These are phyloP conservation scores for Calameuta pallipes DNA, from an alignment of 2,888 invertebrate genomes.

Conservation along the genomic window DNA sequence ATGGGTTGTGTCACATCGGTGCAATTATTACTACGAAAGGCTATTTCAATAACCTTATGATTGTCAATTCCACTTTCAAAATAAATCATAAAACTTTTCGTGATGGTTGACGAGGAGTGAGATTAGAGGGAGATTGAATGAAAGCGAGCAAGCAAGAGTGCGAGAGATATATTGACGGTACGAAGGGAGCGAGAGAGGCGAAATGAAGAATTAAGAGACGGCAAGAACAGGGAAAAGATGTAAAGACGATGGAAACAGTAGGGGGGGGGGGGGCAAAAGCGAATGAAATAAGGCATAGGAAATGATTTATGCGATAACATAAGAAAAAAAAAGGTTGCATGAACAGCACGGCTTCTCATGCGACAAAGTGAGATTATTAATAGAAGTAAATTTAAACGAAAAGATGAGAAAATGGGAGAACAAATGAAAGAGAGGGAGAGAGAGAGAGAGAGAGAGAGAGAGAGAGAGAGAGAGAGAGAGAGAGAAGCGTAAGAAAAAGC, in stretches of 20 bases:
- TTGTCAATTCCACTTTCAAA: constrained; percentile 66
- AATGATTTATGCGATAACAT: constrained; percentile 15
- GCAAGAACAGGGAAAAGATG: constrained; percentile 53
- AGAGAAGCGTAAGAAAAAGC: constrained; percentile 31
- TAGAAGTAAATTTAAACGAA: constrained; percentile 63
- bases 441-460: constrained; percentile 28
- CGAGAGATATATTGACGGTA: background rate
- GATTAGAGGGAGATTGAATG: constrained; percentile 25
- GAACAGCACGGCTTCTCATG: constrained; percentile 66
- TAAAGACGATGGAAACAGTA: constrained; percentile 41
- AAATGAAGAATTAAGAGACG: constrained; percentile 50
- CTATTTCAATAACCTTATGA: constrained; percentile 65
- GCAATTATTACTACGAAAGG: constrained; percentile 62
- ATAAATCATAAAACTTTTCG: constrained; percentile 51
- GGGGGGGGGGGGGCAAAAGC: constrained; percentile 38
- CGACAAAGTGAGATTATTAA: constrained; percentile 71
- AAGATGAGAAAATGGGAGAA: constrained; percentile 45
- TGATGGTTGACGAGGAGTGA: constrained; percentile 2
- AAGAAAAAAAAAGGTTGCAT: constrained; percentile 46
- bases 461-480: constrained; percentile 23
- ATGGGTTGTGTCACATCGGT: constrained; percentile 57
- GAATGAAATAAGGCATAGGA: constrained; percentile 27
- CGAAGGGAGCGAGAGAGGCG: constrained; percentile 20
- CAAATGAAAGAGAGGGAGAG: too few species aligned
- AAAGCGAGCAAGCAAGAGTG: constrained; percentile 29